Percentiles rank a stretch among this genome's conserved stretches.
These are phyloP conservation scores for Myotis vivesi DNA, from an alignment of 2,797 vertebrate species.

Conservation along the genomic window DNA sequence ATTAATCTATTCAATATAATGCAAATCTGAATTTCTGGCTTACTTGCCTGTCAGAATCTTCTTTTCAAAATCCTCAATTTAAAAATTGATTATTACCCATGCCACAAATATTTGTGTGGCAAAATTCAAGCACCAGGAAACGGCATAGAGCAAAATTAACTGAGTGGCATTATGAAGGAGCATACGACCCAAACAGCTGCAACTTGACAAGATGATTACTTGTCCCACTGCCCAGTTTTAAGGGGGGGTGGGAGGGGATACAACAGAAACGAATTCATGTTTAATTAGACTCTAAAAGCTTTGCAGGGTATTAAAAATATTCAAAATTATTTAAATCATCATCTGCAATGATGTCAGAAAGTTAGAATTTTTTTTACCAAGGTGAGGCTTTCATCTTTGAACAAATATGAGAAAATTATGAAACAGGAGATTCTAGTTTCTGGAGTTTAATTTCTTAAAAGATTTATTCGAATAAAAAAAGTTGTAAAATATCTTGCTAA, in stretches of 20 bases:
- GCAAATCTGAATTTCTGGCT: conserved; percentile 52
- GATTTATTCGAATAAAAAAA: conserved; percentile 23
- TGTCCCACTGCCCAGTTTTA: conserved; percentile 64
- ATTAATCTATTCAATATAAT: conserved; percentile 58
- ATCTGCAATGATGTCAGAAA: conserved; percentile 28
- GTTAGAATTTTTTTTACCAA: conserved; percentile 63
- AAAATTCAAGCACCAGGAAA: conserved; percentile 70
- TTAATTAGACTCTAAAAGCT: conserved; percentile 61
- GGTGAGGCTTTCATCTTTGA: conserved; percentile 49
- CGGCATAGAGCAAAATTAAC: conserved; percentile 67
- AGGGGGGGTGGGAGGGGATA: not conserved
- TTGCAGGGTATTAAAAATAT: conserved; percentile 69
- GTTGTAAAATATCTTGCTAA: not conserved
- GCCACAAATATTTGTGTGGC: conserved; percentile 60
- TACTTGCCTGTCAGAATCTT: conserved; percentile 61
- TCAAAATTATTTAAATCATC: not conserved
- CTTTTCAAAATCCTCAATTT: conserved; percentile 64
- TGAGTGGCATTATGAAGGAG: conserved; percentile 53
- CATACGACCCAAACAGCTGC: conserved; percentile 67
- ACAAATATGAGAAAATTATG: not conserved
- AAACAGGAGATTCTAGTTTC: not conserved
- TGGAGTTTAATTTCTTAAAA: conserved; percentile 57
- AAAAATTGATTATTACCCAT: conserved; percentile 71
- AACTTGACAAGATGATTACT: conserved; percentile 70
- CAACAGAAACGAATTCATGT: conserved; percentile 24